These are phyloP conservation scores for Cepphus grylle DNA, from an alignment of 2,113 vertebrate genomes.

Conservation along the genomic window DNA sequence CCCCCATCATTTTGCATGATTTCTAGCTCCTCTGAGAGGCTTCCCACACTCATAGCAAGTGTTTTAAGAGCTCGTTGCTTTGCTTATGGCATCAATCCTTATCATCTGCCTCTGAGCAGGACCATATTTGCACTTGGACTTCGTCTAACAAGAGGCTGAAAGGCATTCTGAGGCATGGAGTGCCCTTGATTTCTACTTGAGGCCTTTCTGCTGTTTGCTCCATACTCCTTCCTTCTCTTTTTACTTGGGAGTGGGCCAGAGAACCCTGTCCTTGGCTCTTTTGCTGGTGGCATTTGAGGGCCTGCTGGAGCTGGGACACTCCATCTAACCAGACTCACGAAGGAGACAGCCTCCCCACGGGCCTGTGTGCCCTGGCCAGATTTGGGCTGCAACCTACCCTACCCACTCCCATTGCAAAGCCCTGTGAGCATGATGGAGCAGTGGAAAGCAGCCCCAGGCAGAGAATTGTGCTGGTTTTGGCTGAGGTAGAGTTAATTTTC, in stretches of 20 bases:
- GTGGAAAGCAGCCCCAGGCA: background rate
- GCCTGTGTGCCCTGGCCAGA: background rate
- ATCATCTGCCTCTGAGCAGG: background rate
- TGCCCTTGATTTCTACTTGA: fast-evolving
- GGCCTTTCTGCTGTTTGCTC: background rate
- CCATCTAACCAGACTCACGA: background rate
- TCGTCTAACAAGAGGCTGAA: background rate
- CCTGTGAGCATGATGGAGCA: background rate
- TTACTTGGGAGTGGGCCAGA: background rate
- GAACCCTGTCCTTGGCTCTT: background rate
- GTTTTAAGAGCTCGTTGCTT: background rate
- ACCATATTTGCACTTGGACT: background rate
- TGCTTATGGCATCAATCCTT: background rate
- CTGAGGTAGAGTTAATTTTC: background rate
- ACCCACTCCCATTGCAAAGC: background rate
- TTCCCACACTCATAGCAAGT: background rate
- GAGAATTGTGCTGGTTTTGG: background rate
- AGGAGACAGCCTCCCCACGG: background rate
- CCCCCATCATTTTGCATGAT: conserved; percentile 6
- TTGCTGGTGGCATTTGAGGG: background rate
- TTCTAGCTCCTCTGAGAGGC: background rate
- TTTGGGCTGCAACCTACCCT: background rate
- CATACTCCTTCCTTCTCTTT: background rate
- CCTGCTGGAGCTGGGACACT: background rate
- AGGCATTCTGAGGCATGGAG: background rate